These are phyloP conservation scores for Calcarius lapponicus DNA, from an alignment of 2,797 vertebrate species.

Conservation along the genomic window DNA sequence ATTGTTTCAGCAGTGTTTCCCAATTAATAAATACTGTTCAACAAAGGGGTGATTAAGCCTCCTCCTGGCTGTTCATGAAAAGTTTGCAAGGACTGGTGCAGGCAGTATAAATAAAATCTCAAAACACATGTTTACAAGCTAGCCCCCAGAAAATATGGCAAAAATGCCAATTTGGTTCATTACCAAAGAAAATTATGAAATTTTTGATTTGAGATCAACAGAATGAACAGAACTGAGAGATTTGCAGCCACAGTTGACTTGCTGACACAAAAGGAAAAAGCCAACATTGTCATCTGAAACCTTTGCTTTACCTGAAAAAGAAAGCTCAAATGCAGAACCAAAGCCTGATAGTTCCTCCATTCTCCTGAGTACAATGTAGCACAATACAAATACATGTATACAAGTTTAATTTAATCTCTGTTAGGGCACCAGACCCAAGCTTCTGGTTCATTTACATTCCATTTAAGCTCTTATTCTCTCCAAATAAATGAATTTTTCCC, in stretches of 20 bases:
- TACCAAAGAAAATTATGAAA: not conserved
- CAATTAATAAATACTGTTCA: not conserved
- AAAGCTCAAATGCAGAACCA: not conserved
- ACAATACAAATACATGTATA: not conserved
- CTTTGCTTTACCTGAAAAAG: not conserved
- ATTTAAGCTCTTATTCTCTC: not conserved
- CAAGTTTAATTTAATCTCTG: not conserved
- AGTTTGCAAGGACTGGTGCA: not conserved
- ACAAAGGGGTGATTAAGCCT: not conserved
- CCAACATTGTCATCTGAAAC: not conserved
- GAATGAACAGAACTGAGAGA: not conserved
- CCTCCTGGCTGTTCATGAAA: not conserved
- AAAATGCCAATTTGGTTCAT: not conserved
- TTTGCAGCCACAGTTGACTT: not conserved
- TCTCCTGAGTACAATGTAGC: not conserved
- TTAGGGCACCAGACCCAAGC: not conserved
- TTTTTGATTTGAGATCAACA: not conserved
- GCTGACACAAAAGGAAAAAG: not conserved
- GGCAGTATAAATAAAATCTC: not conserved
- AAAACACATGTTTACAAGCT: not conserved
- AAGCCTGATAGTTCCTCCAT: not conserved
- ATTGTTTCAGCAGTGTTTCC: not conserved
- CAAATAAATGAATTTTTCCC: not conserved
- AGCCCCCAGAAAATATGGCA: not conserved
- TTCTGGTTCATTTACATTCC: not conserved